Evolutionary conservation across 2,888 invertebrate genomes (phyloP).

Genomic region (Hartigia nigra): DNA sequence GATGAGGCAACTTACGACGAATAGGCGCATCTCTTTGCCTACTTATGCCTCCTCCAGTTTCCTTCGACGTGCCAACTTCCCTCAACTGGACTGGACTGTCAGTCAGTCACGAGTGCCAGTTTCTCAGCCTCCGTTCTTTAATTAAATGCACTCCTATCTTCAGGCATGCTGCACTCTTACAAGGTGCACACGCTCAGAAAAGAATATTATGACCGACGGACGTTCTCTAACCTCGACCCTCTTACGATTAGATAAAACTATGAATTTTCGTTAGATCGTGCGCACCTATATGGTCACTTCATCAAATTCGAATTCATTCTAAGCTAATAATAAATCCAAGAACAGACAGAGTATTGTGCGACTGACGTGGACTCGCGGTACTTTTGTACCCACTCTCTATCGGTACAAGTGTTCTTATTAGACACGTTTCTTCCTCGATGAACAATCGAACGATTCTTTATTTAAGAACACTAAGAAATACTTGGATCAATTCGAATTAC

Average conservation of each 20-base stretch:
- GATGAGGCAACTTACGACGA: neutral
- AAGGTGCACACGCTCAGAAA: neutral
- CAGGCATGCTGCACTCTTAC: neutral
- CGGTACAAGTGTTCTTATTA: neutral
- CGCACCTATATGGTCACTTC: neutral
- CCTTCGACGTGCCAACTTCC: neutral
- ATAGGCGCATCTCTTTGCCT: neutral
- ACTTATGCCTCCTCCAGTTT: neutral
- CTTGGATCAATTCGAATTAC: neutral
- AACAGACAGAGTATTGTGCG: neutral
- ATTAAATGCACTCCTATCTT: conserved; percentile 3
- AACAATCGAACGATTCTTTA: neutral
- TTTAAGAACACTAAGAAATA: neutral
- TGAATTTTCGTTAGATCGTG: neutral
- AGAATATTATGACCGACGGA: neutral
- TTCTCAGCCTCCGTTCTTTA: conserved; percentile 5
- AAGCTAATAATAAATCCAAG: neutral
- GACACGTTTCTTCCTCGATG: neutral
- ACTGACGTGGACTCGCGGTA: neutral
- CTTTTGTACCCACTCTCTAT: neutral
- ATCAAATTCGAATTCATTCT: neutral
- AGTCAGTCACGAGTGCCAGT: conserved; percentile 3
- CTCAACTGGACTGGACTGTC: neutral
- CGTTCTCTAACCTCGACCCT: neutral
- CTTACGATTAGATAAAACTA: neutral